Evolutionary conservation across 2,888 invertebrate species (phyloP).

Genomic region (Agrenia bidenticulata): DNA sequence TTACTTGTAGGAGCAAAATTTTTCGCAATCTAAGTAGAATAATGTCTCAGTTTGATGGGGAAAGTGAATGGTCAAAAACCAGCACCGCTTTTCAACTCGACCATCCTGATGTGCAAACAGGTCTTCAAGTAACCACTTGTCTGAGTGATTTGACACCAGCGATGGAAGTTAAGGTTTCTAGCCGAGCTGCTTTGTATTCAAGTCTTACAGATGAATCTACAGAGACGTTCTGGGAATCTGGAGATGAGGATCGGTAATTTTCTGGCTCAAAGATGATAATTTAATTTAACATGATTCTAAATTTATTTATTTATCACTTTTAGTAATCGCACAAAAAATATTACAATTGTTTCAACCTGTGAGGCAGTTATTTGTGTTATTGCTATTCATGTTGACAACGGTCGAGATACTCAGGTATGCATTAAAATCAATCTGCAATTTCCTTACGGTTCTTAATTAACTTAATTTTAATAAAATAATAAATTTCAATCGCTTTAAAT

Average conservation of each 20-base stretch:
- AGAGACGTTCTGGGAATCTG: constrained; percentile 99
- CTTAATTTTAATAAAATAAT: neutral
- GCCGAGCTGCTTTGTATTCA: constrained; percentile 89
- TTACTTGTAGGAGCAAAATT: constrained; percentile 73
- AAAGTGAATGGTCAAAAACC: constrained; percentile 59
- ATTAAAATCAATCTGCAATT: no score
- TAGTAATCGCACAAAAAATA: constrained; percentile 83
- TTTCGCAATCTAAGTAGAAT: constrained; percentile 96
- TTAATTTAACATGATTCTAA: no score
- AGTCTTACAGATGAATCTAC: constrained; percentile 91
- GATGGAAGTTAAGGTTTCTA: constrained; percentile 83
- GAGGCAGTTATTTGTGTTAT: constrained; percentile 71
- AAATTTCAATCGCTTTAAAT: constrained; percentile 1
- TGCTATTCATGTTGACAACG: constrained; percentile 91
- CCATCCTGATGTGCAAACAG: constrained; percentile 17
- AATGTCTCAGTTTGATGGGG: constrained; percentile 86
- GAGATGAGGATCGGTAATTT: constrained; percentile 81
- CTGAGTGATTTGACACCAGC: constrained; percentile 68
- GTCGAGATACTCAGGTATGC: constrained; percentile 66
- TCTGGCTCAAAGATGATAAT: neutral
- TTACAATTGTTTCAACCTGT: constrained; percentile 69
- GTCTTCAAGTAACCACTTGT: constrained; percentile 35
- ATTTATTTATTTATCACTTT: no score
- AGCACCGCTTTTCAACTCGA: constrained; percentile 29
- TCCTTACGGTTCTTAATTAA: no score